Evolutionary conservation across 2,113 vertebrate species (phyloP).

Genomic region (Okapia johnstoni): DNA sequence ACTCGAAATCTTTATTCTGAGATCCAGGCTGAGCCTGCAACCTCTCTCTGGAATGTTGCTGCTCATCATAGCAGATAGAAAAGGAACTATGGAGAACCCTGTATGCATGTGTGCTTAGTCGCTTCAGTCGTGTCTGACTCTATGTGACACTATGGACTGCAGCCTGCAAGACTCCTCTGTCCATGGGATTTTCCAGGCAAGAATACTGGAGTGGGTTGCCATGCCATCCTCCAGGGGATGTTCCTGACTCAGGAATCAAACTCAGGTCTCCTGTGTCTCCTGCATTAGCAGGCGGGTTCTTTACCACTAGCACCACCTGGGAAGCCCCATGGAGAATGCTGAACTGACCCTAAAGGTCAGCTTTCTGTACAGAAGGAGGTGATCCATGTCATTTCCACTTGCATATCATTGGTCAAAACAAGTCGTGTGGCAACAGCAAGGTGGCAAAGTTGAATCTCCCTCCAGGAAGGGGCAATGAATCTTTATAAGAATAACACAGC

Average conservation of each 20-base stretch:
- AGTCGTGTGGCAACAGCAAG: background rate
- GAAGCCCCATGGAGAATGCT: background rate
- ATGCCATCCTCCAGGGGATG: background rate
- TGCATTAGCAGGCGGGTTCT: background rate
- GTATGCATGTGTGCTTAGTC: rapidly evolving
- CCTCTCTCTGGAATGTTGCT: background rate
- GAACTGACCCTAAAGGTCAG: background rate
- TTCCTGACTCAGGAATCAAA: background rate
- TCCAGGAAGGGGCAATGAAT: background rate
- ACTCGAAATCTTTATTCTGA: background rate
- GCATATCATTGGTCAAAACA: background rate
- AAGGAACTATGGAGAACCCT: background rate
- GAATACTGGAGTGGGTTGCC: background rate
- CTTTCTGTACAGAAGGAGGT: background rate
- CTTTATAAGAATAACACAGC: background rate
- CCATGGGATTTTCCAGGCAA: background rate
- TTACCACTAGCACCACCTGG: background rate
- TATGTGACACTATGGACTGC: rapidly evolving
- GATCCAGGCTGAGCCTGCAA: background rate
- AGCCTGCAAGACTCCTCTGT: background rate
- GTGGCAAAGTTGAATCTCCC: background rate
- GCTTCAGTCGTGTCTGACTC: background rate
- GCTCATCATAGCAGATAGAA: background rate
- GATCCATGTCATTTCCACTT: background rate
- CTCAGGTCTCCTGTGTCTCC: background rate